phyloP scores from a whole-genome alignment of 2,113 vertebrate genomes.

The Leuciscus idus region DNA sequence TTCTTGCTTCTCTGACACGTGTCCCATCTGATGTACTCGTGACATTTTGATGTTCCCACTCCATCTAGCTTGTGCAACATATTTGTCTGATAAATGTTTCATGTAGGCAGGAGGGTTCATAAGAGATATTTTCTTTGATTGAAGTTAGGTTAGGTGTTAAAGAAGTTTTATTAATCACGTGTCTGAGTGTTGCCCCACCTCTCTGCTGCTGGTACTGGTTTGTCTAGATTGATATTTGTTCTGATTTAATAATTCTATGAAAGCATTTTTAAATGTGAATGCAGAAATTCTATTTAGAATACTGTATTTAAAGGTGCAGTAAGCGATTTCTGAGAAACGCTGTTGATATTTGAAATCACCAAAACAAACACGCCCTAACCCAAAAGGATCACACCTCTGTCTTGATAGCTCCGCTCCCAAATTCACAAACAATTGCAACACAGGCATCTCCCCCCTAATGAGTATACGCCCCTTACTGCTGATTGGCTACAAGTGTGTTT shows the following conservation, averaged over 20 bases:
- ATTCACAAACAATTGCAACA: no score
- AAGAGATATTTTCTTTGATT: not conserved
- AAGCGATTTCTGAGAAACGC: no score
- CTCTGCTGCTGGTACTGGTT: not conserved
- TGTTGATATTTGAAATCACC: no score
- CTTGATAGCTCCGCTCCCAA: no score
- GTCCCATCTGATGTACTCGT: not conserved
- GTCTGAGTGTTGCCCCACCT: not conserved
- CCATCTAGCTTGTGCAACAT: not conserved
- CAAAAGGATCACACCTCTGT: no score
- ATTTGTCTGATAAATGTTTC: not conserved
- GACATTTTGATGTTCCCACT: not conserved
- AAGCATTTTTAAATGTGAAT: no score
- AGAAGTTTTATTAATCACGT: not conserved
- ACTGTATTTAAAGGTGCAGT: no score
- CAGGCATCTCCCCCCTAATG: no score
- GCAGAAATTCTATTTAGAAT: no score
- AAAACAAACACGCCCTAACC: no score
- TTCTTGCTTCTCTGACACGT: not conserved
- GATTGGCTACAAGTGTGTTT: no score
- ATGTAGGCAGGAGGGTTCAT: not conserved
- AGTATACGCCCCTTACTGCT: no score
- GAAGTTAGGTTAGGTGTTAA: not conserved
- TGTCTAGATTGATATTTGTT: not conserved
- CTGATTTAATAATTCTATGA: not conserved